These are phyloP conservation scores for Rhingia rostrata DNA, from an alignment of 2,888 invertebrate species.

Conservation along the genomic window DNA sequence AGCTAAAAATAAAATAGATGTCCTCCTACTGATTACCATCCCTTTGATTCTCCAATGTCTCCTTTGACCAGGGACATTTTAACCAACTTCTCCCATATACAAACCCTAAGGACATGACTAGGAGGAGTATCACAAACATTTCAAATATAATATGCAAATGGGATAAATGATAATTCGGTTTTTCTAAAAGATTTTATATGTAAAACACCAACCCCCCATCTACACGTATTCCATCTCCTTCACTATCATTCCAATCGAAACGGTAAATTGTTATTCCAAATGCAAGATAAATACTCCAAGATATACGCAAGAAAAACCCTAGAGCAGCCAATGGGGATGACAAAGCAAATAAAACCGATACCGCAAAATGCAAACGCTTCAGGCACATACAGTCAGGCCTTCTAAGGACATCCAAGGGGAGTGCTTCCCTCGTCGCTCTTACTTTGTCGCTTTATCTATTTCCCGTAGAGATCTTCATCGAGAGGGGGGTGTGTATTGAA, in stretches of 20 bases:
- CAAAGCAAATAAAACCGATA: constrained; percentile 68
- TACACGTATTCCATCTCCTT: background rate
- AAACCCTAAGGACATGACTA: constrained; percentile 6
- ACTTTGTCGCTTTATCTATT: background rate
- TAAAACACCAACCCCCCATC: background rate
- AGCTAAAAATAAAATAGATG: no score
- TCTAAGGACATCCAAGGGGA: constrained; percentile 27
- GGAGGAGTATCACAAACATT: constrained; percentile 49
- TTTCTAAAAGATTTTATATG: constrained; percentile 14
- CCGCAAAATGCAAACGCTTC: constrained; percentile 59
- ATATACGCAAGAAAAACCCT: constrained; percentile 47
- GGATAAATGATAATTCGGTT: constrained; percentile 45
- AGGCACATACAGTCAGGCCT: constrained; percentile 57
- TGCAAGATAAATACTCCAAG: constrained; percentile 66
- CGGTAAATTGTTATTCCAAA: constrained; percentile 65
- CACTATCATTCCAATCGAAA: constrained; percentile 2
- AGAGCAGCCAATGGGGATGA: constrained; percentile 39
- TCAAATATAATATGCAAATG: constrained; percentile 66
- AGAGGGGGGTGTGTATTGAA: constrained; percentile 3
- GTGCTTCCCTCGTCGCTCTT: no score
- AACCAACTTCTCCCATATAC: no score
- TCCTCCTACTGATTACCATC: no score
- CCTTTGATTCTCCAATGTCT: no score
- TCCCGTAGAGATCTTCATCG: background rate
- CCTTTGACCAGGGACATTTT: no score